A percentile compares a stretch with the other conserved stretches of the same genome.
phyloP scores from a whole-genome alignment of 2,888 invertebrate species.

The Cremastinae sp. region DNA sequence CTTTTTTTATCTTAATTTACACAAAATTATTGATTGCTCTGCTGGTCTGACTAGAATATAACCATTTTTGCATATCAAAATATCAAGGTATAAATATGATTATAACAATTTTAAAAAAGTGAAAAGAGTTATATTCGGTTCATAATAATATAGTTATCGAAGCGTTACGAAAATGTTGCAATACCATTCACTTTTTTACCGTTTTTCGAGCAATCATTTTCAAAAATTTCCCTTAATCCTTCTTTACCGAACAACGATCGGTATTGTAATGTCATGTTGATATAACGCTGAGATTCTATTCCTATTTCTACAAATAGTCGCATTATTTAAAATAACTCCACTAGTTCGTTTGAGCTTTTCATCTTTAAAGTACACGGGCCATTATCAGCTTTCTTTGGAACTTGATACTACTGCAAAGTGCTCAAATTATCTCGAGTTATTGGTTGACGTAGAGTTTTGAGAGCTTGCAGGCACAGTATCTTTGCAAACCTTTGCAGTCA shows the following conservation, averaged over 20 bases:
- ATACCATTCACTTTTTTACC: constrained; percentile 7
- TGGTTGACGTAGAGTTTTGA: constrained; percentile 62
- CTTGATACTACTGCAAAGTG: background rate
- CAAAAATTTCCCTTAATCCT: constrained; percentile 12
- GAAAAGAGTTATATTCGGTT: constrained; percentile 7
- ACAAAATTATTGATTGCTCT: constrained; percentile 39
- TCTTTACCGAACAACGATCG: constrained; percentile 3
- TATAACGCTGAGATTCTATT: constrained; percentile 15
- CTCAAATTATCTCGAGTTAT: constrained; percentile 68
- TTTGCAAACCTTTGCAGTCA: constrained; percentile 88
- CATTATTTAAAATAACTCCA: constrained; percentile 17
- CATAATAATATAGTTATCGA: constrained; percentile 4
- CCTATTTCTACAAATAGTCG: constrained; percentile 8
- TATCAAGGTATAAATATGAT: constrained; percentile 45
- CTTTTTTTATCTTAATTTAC: constrained; percentile 50
- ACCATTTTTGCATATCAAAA: constrained; percentile 43
- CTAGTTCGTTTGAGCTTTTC: constrained; percentile 27
- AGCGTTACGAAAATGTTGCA: constrained; percentile 35
- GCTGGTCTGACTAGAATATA: constrained; percentile 67
- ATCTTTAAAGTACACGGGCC: constrained; percentile 55
- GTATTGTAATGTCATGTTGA: constrained; percentile 11
- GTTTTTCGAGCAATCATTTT: background rate
- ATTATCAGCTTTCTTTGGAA: constrained; percentile 46
- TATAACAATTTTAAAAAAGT: constrained; percentile 18
- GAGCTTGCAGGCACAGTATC: constrained; percentile 77